Base-by-base conservation (phyloP, 2,888 invertebrate genomes). In the Anodontia alba region DNA sequence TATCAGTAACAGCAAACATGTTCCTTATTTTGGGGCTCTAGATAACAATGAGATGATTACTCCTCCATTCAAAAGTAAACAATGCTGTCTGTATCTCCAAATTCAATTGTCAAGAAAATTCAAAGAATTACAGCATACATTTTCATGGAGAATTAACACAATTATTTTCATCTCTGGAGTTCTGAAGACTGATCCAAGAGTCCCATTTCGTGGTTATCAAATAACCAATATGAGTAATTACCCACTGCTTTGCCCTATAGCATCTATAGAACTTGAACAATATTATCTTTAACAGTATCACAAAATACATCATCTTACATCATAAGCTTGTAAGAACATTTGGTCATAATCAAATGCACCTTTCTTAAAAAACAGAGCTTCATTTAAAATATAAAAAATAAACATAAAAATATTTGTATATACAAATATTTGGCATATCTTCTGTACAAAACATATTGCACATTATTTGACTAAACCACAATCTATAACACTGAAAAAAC, bases 351-450 rank as follows among this genome's bases (percentile, higher is more conserved):
- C 38, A 12, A 23, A 83, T 85, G 83, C 85, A 85, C 85, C 85
- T 78, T 80, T 70, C 81, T 78, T 82, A 81, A 81, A 86, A 38
- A 86, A 86, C 83, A 86, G 86, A 86, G 86, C 83, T 86, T 83
- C 86, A 78, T 75, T 83, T 77, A 81, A 78, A 86, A 83, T 49
- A 76, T 78, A 85, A 86, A 38, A 86, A 83, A 81, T 81, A 81
- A 86, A 86, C 83, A 83, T 83, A 83, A 85, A 86, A 83, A 86
- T 86, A 81, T 83, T 81, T 86, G 81, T 83, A 83, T 83, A 68
- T 81, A 86, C 86, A 86, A 86, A 86, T 86, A 86, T 83, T 81
- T 83, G 78, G 78, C 86, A 76, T 75, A 77, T 67, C 73, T 68
- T 73, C 80, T 83, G 83, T 81, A 86, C 86, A 83, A 81, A 54